Evolutionary conservation across 2,797 vertebrate species (phyloP).

Genomic region (Anableps anableps): DNA sequence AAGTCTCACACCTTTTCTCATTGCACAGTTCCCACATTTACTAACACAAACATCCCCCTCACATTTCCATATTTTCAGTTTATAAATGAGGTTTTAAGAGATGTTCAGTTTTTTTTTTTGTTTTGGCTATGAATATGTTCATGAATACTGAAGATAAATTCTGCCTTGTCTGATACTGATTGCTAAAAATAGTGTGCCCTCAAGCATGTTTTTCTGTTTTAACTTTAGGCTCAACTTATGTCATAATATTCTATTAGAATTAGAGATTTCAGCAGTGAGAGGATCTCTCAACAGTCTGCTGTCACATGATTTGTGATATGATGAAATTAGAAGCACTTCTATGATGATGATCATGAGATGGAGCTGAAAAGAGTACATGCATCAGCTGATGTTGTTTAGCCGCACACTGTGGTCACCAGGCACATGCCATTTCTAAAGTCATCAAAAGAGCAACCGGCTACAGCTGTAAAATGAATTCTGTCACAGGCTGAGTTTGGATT

Average conservation of each 20-base stretch:
- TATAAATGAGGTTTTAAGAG: not conserved
- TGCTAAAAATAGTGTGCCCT: not conserved
- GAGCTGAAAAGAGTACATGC: not conserved
- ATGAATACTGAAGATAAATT: not conserved
- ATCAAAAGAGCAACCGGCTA: constrained; percentile 14
- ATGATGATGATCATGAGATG: not conserved
- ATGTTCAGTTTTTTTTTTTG: not conserved
- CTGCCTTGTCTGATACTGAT: not conserved
- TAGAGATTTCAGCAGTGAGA: not conserved
- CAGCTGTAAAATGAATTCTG: constrained; percentile 26
- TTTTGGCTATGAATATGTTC: not conserved
- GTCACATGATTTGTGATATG: not conserved
- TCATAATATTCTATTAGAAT: not conserved
- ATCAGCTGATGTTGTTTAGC: not conserved
- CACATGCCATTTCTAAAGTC: constrained; percentile 18
- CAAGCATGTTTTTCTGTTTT: not conserved
- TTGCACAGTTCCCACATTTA: constrained; percentile 1
- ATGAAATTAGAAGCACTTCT: not conserved
- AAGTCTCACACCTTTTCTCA: not conserved
- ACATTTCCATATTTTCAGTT: not conserved
- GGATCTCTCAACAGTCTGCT: not conserved
- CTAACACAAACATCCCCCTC: not conserved
- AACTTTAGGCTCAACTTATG: not conserved
- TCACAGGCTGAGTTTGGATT: constrained; percentile 32
- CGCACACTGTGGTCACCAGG: constrained; percentile 7